Evolutionary conservation across 2,113 vertebrate genomes (phyloP), one percentile per base, ranked within the genome.

Genomic region (Leptodactylus fuscus): DNA sequence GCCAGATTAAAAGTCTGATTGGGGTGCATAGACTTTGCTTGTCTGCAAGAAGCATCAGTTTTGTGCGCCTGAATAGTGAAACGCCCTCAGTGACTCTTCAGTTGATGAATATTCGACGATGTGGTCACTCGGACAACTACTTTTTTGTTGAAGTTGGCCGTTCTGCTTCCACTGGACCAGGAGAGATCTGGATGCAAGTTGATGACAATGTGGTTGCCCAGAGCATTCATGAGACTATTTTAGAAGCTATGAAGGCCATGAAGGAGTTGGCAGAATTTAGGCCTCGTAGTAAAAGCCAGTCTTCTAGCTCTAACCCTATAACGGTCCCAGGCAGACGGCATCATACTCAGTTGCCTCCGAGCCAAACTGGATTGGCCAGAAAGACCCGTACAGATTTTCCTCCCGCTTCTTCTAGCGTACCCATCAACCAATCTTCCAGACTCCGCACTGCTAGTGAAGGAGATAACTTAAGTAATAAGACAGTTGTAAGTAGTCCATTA

Each of bases 141-240:
- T 99, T 99, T 90, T 99, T 99, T 92, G 97, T 99, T 18, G 98
- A 99, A 90, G 97, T 99, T 77, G 98, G 98, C 55, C 95, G 98
- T 51, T 99, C 97, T 0, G 96, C 97, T 0, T 94, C 96, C 88
- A 99, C 96, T 11, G 98, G 97, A n/a, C 97, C 98, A 6, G 97
- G 98, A 2, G 98, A 99, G 92, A 91, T 99, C 24, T 99, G 98
- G 98, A 99, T 99, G 98, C 98, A 99, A 89, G 97, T 96, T 0
- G 98, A 99, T 58, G 98, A 99, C 91, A 96, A 96, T 0, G 98
- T 99, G 88, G 98, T 99, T 89, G 98, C 98, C n/a, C 98, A 99
- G 86, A 98, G 96, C 90, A 99, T 99, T 87, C 98, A 99, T 81
- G 98, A 99, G 90, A 99, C 98, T 41, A 97, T 99, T 81, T 85